phyloP scores from a whole-genome alignment of 2,888 invertebrate genomes.

The Clistopyga incitator region DNA sequence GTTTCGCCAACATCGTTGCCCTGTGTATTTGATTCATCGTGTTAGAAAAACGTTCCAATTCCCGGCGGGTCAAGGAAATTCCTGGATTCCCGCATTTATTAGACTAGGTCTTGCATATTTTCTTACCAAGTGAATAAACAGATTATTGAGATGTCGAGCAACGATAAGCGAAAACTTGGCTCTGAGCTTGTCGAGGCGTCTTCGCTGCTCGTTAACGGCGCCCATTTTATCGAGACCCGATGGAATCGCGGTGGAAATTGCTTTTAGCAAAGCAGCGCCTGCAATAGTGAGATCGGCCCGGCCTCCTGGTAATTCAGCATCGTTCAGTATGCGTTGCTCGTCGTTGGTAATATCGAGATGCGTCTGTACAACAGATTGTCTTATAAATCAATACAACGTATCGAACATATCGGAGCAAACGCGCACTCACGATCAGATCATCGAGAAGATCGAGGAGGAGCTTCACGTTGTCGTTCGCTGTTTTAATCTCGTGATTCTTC shows the following conservation, averaged over 20 bases:
- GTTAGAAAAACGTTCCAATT: background rate
- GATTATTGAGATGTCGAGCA: constrained; percentile 96
- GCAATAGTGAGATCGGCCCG: constrained; percentile 88
- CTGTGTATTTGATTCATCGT: constrained; percentile 75
- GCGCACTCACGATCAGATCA: constrained; percentile 89
- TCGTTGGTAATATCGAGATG: constrained; percentile 89
- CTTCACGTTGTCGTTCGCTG: constrained; percentile 94
- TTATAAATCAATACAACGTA: background rate
- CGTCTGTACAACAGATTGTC: constrained; percentile 82
- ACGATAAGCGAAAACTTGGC: constrained; percentile 93
- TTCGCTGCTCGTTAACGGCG: constrained; percentile 93
- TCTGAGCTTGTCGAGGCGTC: constrained; percentile 91
- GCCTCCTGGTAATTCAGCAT: constrained; percentile 89
- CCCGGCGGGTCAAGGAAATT: too few species aligned
- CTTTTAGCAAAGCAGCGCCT: constrained; percentile 90
- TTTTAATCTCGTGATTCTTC: constrained; percentile 94
- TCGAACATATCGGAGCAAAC: background rate
- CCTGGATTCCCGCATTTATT: too few species aligned
- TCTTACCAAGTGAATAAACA: constrained; percentile 94
- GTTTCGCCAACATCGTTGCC: constrained; percentile 90
- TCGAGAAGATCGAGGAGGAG: constrained; percentile 92
- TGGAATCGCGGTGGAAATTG: constrained; percentile 85
- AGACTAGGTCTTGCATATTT: background rate
- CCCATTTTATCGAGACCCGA: constrained; percentile 85
- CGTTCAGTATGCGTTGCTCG: constrained; percentile 89